Evolutionary conservation across 2,797 vertebrate species (phyloP).

Genomic region (Neosalanx taihuensis): DNA sequence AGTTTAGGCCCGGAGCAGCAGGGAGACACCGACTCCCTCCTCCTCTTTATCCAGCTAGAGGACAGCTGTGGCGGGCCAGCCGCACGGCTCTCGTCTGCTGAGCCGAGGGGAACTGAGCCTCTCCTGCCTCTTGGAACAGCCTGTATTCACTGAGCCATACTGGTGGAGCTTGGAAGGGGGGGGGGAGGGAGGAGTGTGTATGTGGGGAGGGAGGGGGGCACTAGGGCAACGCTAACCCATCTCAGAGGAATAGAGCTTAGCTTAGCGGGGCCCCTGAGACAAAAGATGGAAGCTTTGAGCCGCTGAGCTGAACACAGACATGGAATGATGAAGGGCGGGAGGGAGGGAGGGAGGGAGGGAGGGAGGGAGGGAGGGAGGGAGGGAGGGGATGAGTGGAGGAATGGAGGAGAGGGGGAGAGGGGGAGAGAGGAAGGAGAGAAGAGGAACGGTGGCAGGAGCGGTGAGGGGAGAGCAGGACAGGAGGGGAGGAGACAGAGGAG

Average conservation of each 20-base stretch:
- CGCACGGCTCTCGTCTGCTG: too few species aligned
- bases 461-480: not conserved
- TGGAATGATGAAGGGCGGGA: not conserved
- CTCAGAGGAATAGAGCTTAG: slow-evolving; percentile 59
- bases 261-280: slow-evolving; percentile 43
- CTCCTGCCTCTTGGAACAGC: slow-evolving; percentile 26
- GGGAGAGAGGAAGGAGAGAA: not conserved
- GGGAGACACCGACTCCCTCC: slow-evolving; percentile 35
- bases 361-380: not conserved
- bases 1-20: slow-evolving; percentile 65
- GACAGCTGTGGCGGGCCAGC: not conserved
- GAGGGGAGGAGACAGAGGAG: not conserved
- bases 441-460: slow-evolving; percentile 17
- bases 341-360: not conserved
- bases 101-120: slow-evolving; percentile 6
- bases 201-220: slow-evolving; percentile 27
- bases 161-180: slow-evolving; percentile 30
- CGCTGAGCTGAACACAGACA: slow-evolving; percentile 7
- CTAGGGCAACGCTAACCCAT: slow-evolving; percentile 34
- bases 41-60: slow-evolving; percentile 56
- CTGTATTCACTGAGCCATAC: slow-evolving; percentile 27
- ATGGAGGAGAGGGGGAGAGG: not conserved
- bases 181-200: not conserved
- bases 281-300: slow-evolving; percentile 27
- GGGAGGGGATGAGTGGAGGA: not conserved